Evolutionary conservation across 2,888 invertebrate genomes (phyloP).

Genomic region (Epirrhoe tristata): DNA sequence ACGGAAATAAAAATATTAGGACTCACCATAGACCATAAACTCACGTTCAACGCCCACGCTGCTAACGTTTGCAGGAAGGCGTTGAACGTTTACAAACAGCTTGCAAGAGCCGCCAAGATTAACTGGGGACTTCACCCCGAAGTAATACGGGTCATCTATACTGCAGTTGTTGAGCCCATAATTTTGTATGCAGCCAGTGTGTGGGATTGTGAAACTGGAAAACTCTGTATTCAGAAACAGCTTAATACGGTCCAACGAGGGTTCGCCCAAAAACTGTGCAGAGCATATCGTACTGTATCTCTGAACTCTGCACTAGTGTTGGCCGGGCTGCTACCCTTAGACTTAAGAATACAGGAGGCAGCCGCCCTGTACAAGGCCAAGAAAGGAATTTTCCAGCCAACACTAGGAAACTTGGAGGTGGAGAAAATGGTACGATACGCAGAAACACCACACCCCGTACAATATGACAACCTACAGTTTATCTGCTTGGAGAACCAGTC

Average conservation of each 20-base stretch:
- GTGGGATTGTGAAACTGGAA: slow-evolving; percentile 1
- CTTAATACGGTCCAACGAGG: slow-evolving; percentile 8
- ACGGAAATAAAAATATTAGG: slow-evolving; percentile 18
- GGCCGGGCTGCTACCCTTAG: slow-evolving; percentile 25
- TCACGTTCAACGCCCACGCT: slow-evolving; percentile 22
- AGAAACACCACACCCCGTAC: slow-evolving; percentile 17
- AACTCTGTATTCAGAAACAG: slow-evolving; percentile 4
- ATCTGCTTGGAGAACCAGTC: slow-evolving; percentile 14
- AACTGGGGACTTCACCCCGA: slow-evolving; percentile 11
- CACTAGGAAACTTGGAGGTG: slow-evolving; percentile 4
- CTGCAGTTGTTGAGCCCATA: slow-evolving; percentile 9
- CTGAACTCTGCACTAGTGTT: slow-evolving; percentile 22
- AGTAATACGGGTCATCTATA: not conserved
- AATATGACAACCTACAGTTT: slow-evolving; percentile 9
- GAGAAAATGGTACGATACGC: not conserved
- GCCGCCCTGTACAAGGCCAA: no score
- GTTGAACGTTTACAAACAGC: slow-evolving; percentile 3
- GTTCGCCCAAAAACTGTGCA: slow-evolving; percentile 5
- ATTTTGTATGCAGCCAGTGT: slow-evolving; percentile 10
- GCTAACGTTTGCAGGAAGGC: slow-evolving; percentile 16
- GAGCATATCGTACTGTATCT: slow-evolving; percentile 8
- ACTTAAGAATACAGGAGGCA: slow-evolving; percentile 27
- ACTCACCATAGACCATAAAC: slow-evolving; percentile 14
- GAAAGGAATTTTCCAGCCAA: slow-evolving; percentile 1
- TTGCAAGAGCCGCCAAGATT: not conserved